Percentiles rank a stretch among this genome's conserved stretches.
phyloP scores from a whole-genome alignment of 2,888 invertebrate species.

The Tenodera sinensis region DNA sequence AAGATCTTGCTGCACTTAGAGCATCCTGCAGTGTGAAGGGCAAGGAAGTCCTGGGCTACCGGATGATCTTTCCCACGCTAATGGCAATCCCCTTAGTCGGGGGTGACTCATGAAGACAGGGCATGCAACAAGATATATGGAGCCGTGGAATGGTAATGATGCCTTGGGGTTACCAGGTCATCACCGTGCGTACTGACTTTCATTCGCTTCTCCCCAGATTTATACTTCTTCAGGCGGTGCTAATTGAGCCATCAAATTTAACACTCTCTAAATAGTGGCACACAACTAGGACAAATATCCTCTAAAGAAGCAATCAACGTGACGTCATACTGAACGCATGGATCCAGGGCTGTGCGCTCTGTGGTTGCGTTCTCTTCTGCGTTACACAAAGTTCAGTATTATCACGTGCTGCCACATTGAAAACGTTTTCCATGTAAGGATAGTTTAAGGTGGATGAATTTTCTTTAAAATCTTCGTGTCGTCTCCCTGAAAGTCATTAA shows the following conservation, averaged over 20 bases:
- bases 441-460: too few species aligned
- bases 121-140: constrained; percentile 5
- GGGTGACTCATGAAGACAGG: background rate
- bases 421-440: too few species aligned
- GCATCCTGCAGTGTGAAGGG: background rate
- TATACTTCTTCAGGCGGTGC: background rate
- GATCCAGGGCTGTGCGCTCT: too few species aligned
- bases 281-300: too few species aligned
- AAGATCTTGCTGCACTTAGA: background rate
- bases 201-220: background rate
- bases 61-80: background rate
- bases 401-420: too few species aligned
- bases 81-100: background rate
- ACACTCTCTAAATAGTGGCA: background rate
- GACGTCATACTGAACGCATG: too few species aligned
- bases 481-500: too few species aligned
- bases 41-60: background rate
- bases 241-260: background rate
- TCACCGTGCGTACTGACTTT: background rate
- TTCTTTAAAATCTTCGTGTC: too few species aligned
- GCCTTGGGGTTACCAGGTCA: background rate
- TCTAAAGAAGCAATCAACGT: too few species aligned
- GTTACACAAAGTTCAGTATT: too few species aligned
- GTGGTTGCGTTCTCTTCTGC: too few species aligned
- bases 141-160: background rate